These are phyloP conservation scores for Trichogramma evanescens DNA, from an alignment of 2,888 invertebrate genomes.

Conservation along the genomic window DNA sequence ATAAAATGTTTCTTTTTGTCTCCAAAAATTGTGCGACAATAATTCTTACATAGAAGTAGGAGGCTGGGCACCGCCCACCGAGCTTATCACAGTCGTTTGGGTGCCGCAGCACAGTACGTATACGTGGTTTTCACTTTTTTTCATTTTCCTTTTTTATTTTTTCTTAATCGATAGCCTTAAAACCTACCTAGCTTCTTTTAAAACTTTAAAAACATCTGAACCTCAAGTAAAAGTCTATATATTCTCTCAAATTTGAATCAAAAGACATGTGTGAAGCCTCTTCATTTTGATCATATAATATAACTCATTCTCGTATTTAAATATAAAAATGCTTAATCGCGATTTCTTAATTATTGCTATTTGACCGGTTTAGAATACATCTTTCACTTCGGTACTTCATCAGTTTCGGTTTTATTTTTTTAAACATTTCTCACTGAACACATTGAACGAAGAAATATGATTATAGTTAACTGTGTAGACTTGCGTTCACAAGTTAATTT, in stretches of 20 bases:
- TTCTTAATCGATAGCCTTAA: constrained; percentile 38
- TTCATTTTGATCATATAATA: too few relatives aligned
- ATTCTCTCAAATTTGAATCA: too few relatives aligned
- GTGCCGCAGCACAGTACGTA: constrained; percentile 49
- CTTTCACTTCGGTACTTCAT: too few relatives aligned
- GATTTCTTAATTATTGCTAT: too few relatives aligned
- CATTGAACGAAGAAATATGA: too few relatives aligned
- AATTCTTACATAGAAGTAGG: constrained; percentile 45
- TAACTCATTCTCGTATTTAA: too few relatives aligned
- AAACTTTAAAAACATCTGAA: constrained; percentile 9
- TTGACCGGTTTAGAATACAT: too few relatives aligned
- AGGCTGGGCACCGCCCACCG: constrained; percentile 50
- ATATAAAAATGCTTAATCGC: too few relatives aligned
- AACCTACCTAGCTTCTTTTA: constrained; percentile 36
- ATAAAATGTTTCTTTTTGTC: background rate
- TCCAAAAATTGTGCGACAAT: constrained; percentile 34
- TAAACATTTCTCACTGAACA: too few relatives aligned
- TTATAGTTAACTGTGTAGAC: too few relatives aligned
- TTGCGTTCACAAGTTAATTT: background rate
- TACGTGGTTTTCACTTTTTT: constrained; percentile 41
- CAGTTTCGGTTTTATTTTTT: too few relatives aligned
- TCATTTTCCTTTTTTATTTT: background rate
- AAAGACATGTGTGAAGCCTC: too few relatives aligned
- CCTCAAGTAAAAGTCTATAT: constrained; percentile 8
- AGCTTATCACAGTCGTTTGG: constrained; percentile 48